phyloP scores from a whole-genome alignment of 1,140 invertebrate species.

The Drosophila arawakana region DNA sequence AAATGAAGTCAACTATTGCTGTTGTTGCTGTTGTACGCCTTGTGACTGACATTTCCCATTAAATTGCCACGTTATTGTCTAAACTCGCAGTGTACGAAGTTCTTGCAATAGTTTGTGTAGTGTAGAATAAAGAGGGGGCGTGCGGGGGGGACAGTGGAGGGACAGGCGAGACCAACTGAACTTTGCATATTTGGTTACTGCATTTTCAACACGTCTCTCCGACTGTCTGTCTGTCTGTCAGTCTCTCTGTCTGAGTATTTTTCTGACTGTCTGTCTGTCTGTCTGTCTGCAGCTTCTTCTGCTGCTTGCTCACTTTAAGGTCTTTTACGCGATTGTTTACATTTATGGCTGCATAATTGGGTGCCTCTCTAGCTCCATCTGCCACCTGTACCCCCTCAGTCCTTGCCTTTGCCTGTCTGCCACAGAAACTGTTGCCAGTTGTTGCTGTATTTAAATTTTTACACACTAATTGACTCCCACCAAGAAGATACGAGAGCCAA shows the following conservation, averaged over 20 bases:
- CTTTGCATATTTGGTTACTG: constrained; percentile 68
- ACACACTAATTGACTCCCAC: constrained; percentile 80
- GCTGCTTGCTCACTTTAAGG: constrained; percentile 58
- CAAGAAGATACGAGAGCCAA: constrained; percentile 26
- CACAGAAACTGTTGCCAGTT: constrained; percentile 15
- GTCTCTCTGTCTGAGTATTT: not conserved
- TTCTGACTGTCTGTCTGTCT: not conserved
- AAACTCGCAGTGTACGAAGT: constrained; percentile 39
- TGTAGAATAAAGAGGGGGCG: not conserved
- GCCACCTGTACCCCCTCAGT: not conserved
- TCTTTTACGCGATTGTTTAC: constrained; percentile 78
- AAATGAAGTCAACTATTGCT: constrained; percentile 71
- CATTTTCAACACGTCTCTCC: constrained; percentile 61
- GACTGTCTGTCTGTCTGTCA: not conserved
- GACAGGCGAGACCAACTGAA: constrained; percentile 43
- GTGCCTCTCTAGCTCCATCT: constrained; percentile 34
- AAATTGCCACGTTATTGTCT: constrained; percentile 74
- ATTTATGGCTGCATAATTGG: constrained; percentile 81
- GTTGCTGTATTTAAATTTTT: constrained; percentile 47
- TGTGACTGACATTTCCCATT: constrained; percentile 81
- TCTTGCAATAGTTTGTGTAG: constrained; percentile 19
- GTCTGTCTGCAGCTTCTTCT: constrained; percentile 39
- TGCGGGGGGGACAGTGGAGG: not conserved
- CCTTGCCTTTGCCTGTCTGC: not conserved
- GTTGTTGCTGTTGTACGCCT: constrained; percentile 52